Evolutionary conservation across 2,888 invertebrate genomes (phyloP), one percentile per base, ranked within the genome.

Genomic region (Neocrepidodera transversa): DNA sequence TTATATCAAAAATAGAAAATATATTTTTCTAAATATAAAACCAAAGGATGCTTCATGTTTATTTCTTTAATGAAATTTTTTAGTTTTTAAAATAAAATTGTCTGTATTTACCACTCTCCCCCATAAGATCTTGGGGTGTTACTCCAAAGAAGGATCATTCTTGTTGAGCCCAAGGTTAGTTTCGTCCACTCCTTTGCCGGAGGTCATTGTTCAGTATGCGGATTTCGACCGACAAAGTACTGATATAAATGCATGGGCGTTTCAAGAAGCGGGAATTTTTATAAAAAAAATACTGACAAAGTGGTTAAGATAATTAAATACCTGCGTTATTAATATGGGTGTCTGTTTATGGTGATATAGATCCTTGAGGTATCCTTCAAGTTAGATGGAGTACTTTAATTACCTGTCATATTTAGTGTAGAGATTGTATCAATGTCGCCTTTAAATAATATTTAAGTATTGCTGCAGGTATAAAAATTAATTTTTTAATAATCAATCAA

Each of bases 161-260:
- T 61, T 53, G 48, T 50, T 52, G 57, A 16, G 36, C 54, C 60
- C 62, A 65, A 65, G 65, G 65, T 60, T 59, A 63, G 28, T 36
- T 43, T 20, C 26, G 40, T 47, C 40, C 60, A 63, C 60, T 56
- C 60, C 65, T 60, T 45, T 17, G 52, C 47, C 48, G 36, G 60
- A 60, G 64, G 62, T 64, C 64, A 62, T 60, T 62, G 64, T 58
- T 58, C 64, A 59, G 52, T 28, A 60, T 43, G 57, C 60, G 64
- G 62, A 64, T 64, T 64, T 60, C 48, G 47, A 55, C 60, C 63
- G 54, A 63, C 65, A 56, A 61, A 62, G 60, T 38, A 51, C 20
- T 52, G 30, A 53, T 58, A 58, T 42, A 26, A 35, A 54, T 32
- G 36, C 53, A 54, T 54, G 53, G 53, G 53, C 53, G 53, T 32